These are phyloP conservation scores for Apeltes quadracus DNA, from an alignment of 2,113 vertebrate genomes.

Conservation along the genomic window DNA sequence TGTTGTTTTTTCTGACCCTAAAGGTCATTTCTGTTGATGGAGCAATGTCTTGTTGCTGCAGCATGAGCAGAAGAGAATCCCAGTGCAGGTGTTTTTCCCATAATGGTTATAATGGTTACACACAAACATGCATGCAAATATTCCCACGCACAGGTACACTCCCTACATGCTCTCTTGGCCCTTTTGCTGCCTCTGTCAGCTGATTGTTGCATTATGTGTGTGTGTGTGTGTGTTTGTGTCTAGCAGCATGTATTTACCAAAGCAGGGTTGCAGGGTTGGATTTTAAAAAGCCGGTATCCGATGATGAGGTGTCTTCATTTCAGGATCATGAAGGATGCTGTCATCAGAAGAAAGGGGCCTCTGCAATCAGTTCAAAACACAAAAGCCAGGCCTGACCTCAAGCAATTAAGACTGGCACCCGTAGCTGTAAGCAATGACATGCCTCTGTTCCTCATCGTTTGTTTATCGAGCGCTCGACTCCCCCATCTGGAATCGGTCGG, in stretches of 20 bases:
- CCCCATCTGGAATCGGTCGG: slow-evolving; percentile 75
- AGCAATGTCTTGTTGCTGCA: neutral
- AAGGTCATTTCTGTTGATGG: neutral
- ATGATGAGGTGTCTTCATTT: neutral
- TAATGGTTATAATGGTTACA: slow-evolving; percentile 7
- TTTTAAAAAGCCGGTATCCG: neutral
- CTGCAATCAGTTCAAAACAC: slow-evolving; percentile 30
- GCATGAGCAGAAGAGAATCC: neutral
- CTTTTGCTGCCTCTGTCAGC: slow-evolving; percentile 47
- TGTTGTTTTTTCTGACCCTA: neutral
- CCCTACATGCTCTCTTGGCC: slow-evolving; percentile 68
- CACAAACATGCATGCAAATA: neutral
- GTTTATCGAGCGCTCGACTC: slow-evolving; percentile 53
- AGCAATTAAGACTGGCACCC: slow-evolving; percentile 56
- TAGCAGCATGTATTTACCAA: neutral
- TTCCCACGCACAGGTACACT: slow-evolving; percentile 51
- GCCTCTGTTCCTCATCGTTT: slow-evolving; percentile 54
- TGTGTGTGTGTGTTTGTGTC: slow-evolving; percentile 6
- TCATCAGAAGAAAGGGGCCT: slow-evolving; percentile 20
- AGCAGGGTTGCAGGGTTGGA: neutral
- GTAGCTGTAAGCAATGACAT: slow-evolving; percentile 50
- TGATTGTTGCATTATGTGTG: slow-evolving; percentile 65
- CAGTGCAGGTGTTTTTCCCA: slow-evolving; percentile 29
- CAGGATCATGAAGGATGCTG: neutral
- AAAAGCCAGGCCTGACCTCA: slow-evolving; percentile 37